Base-by-base conservation (phyloP, 2,888 invertebrate species). In the Habroteleia sp. region DNA sequence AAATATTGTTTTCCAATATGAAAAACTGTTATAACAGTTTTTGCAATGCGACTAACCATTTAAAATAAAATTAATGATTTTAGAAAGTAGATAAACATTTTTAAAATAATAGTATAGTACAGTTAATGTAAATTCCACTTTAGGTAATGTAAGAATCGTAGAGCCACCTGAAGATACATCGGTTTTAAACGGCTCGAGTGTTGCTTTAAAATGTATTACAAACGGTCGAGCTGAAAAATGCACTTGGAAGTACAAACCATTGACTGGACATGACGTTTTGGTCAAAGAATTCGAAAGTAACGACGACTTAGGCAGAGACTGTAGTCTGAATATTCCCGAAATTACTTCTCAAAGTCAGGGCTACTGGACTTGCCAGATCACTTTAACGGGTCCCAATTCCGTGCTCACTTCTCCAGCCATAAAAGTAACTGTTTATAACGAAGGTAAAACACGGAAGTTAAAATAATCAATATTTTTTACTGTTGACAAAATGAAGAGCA, bases 181-280 rank as follows among this genome's bases (percentile, higher is more conserved):
- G 27, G 84, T 82, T 1, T 75, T 84, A 6, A 77, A 85, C 10
- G 87, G 85, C 35, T 81, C 83, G 6, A 82, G 82, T 20, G 78
- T 81, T 3, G 80, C 80, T 7, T 69, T 88, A 44, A 84, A 82
- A 48, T 88, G 88, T 79, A 74, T 85, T 23, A 83, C 84, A 10
- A 87, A 83, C 66, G 83, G 84, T 5, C 82, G 85, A 10, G 83
- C 86, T 14, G 87, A 88, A 44, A 85, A 82, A 42, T 88, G 88
- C 62, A 77, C 82, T 20, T 88, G 88, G 88, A 80, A 78, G 11
- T 87, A 85, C 84, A 83, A 81, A 17, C 77, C 86, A 1, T 68
- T 85, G 29, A 74, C 69, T 39, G 80, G 81, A 27, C 79, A 79
- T 16, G 81, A 82, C 41, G 76, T 78, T 27, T 77, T 82, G 1